Base-by-base conservation (phyloP, 1,140 invertebrate genomes). In the Neoseiulus cucumeris region DNA sequence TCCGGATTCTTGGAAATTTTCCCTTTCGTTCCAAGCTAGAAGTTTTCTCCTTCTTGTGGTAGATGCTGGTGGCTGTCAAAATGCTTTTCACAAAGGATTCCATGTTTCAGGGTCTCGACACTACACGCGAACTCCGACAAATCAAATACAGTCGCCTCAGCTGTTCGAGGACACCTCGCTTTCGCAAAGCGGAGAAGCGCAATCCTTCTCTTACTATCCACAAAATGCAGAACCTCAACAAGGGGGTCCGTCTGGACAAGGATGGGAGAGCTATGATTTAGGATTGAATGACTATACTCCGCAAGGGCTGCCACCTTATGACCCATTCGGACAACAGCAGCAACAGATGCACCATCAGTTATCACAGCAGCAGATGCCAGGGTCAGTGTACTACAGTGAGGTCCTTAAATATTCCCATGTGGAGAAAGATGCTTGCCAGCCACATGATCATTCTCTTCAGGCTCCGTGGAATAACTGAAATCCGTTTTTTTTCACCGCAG, bases 111-210 rank as follows among this genome's bases (percentile, higher is more conserved):
- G 51, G 2, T 59, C 51, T 17, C 51, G 51, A 9, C 51, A 59
- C 14, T 59, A 59, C 22, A 59, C 18, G 39, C 67, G n/a, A 12
- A 44, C 25, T 20, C 51, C 42, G 2, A 18, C n/a, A 41, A n/a
- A 41, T 65, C 29, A 9, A 14, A 4, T 17, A 41, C 29, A 65
- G 22, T 20, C n/a, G 1, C 66, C 66, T 1, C 66, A 66, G 64
- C 33, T 66, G 2, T 66, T 66, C 65, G 66, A 66, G 51, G 66
- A 66, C 22, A 66, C 66, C 18, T 55, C 42, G 4, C 51, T 18
- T 20, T 14, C 33, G 17, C 14, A 12, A 59, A 59, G 25, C 51
- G 29, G 33, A 9, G 7, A 22, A 18, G 9, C 64, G 1, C 1
- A 9, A 17, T 66, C 42, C 9, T 20, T 59, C 2, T 17, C 64